These are phyloP conservation scores for Sphenodon punctatus DNA, from an alignment of 2,797 vertebrate species.

Conservation along the genomic window DNA sequence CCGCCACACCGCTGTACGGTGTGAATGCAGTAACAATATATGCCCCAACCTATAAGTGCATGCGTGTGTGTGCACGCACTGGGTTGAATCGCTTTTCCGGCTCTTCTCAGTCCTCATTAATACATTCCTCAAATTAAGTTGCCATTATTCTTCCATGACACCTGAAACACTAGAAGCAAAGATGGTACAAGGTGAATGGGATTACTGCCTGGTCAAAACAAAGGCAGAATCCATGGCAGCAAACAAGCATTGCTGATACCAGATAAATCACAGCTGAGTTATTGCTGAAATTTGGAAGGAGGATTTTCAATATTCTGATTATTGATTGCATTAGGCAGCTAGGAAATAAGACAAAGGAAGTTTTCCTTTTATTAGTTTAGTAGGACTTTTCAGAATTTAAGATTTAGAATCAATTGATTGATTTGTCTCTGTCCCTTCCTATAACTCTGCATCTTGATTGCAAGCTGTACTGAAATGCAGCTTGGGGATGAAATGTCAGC, in stretches of 20 bases:
- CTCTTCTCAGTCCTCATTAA: constrained; percentile 1
- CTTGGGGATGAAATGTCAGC: neutral
- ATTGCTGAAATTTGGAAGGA: neutral
- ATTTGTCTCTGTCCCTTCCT: neutral
- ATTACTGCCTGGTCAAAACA: constrained; percentile 21
- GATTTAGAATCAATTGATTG: neutral
- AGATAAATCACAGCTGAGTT: constrained; percentile 21
- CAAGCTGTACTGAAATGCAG: neutral
- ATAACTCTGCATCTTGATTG: neutral
- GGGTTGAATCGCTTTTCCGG: neutral
- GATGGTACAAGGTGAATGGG: constrained; percentile 1
- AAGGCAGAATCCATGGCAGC: neutral
- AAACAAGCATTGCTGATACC: neutral
- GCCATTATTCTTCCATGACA: constrained; percentile 9
- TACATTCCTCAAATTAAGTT: constrained; percentile 12
- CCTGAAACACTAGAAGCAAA: neutral
- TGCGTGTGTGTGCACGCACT: neutral
- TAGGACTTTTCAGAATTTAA: neutral
- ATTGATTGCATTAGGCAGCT: neutral
- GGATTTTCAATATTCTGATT: constrained; percentile 4
- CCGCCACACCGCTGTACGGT: too few species aligned
- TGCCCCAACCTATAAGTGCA: too few species aligned
- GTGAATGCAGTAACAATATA: too few species aligned
- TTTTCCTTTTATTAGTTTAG: neutral
- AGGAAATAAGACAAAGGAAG: constrained; percentile 3